Base-by-base conservation (phyloP, 2,113 vertebrate species). In the Galemys pyrenaicus region DNA sequence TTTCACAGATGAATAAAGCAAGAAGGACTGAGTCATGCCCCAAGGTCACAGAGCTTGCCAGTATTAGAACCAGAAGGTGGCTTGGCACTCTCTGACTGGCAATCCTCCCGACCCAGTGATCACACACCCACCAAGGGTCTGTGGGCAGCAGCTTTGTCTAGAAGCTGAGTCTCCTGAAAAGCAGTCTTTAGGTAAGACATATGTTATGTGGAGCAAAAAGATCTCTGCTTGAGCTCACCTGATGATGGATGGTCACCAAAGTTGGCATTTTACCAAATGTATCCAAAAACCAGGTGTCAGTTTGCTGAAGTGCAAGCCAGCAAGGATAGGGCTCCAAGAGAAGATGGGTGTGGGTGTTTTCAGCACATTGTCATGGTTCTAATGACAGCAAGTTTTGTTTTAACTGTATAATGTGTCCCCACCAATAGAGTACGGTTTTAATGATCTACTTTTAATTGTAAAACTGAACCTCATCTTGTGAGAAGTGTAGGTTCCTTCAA, bases 381-480 rank as follows among this genome's bases (percentile, higher is more conserved):
- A 86, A 89, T 75, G 56, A 92, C 70, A 46, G 26, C 39, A 88
- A 67, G 58, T 88, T 96, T 93, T 87, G 39, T 70, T 94, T 81
- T 62, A 74, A 78, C 88, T 92, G 56, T 54, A 87, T 85, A 94
- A 74, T 81, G 10, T 89, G 86, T 86, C 92, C 91, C 64, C 35
- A 28, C 64, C 74, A 94, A 94, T 46, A 64, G 46, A 77, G 80
- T 78, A 13, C 68, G 75, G 37, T 78, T 94, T 96, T 97, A 97
- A 91, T 86, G 17, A 83, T 83, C 78, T 68, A 84, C 32, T 64
- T 97, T 95, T 93, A 96, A 89, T 87, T 96, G 80, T 83, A 92
- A 82, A 96, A 97, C 93, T 51, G 78, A 96, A 96, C 77, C 46
- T 91, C 75, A 28, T n/a, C 24, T 95, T 78, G 39, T 75, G 87